Conservation (phyloP, 2,113 vertebrate genomes). For the Pterocles gutturalis region DNA sequence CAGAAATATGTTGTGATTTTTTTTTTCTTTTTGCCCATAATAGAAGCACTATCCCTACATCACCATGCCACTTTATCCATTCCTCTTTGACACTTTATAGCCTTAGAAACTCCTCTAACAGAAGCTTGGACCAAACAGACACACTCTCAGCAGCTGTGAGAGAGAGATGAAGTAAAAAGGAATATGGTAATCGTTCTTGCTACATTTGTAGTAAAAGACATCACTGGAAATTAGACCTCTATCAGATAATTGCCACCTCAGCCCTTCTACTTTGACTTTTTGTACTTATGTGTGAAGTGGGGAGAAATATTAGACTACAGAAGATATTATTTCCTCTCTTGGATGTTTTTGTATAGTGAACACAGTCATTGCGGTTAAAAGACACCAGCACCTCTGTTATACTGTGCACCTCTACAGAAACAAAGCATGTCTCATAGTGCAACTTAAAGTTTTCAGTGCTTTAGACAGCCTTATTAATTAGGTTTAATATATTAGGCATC, state of each 20-base stretch:
- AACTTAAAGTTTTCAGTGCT: not conserved
- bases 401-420: not conserved
- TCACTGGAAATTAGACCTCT: constrained; percentile 22
- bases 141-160: not conserved
- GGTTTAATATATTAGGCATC: constrained; percentile 10
- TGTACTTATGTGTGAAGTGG: not conserved
- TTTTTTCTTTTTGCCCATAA: not conserved
- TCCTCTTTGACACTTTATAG: not conserved
- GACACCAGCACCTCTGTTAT: not conserved
- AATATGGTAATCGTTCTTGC: not conserved
- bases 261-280: not conserved
- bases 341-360: not conserved
- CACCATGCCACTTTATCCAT: not conserved
- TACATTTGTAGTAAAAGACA: not conserved
- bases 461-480: constrained; percentile 18
- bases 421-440: not conserved
- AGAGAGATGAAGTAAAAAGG: not conserved
- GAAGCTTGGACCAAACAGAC: not conserved
- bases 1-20: not conserved
- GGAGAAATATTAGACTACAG: not conserved
- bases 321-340: not conserved
- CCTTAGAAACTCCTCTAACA: not conserved
- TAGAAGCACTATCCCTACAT: not conserved
- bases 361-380: not conserved
- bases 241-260: not conserved